Evolutionary conservation across 2,888 invertebrate species (phyloP), one percentile per base, ranked within the genome.

Genomic region (Chrysolina haemoptera): DNA sequence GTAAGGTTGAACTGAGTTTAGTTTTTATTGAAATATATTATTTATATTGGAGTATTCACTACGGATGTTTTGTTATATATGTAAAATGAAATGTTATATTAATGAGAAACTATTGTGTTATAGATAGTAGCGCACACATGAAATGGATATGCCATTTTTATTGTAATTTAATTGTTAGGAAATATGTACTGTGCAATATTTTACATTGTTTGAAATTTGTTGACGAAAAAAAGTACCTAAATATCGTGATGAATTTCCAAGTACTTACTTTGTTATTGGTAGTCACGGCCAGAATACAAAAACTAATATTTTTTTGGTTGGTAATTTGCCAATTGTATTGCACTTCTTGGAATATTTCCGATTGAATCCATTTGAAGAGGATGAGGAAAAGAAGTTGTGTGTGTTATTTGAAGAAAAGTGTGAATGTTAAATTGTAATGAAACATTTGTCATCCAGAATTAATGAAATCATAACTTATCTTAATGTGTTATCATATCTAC

Each of bases 1-100:
- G 89, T 92, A 91, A 89, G 75, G 35, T 67, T 53, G 3, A 40
- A 55, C n/a, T 16, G 69, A 62, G 20, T 55, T 62, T 16, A 4
- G n/a, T 11, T 18, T 18, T 40, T 22, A n/a, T 20, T 35, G 11
- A 9, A 50, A 50, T 50, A 35, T 46, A 20, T 65, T 46, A 65
- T 50, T 35, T 27, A 50, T 43, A 27, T 27, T n/a, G n/a, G 35
- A 27, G 12, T 27, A 59, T 8, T 8, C 18, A 18, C 10, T 43
- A 40, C 9, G 35, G 40, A 62, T 43, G 50, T 20, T 35, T 12
- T 40, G n/a, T 16, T 59, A n/a, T 59, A 59, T 18, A 59, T 59
- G 59, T 59, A 27, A 27, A 59, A 20, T 20, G 53, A 35, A 27
- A 59, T 20, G 18, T 20, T 55, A 18, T 6, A 22, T 12, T 16